Evolutionary conservation across 2,888 invertebrate genomes (phyloP).

Genomic region (Lasioglossum villosulum): DNA sequence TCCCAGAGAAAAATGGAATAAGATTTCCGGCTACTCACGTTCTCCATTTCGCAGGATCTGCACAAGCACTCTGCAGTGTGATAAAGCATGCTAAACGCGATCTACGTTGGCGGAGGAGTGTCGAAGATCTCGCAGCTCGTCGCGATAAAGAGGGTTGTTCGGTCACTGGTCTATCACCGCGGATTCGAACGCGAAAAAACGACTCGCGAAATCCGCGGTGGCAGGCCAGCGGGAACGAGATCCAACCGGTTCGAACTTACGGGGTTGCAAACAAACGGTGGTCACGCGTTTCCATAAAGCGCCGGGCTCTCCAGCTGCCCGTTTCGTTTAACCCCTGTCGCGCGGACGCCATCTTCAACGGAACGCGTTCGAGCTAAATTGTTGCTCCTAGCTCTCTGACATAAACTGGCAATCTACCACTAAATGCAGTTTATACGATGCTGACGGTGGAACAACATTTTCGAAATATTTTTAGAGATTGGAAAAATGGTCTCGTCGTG

Average conservation of each 20-base stretch:
- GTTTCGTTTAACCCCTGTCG: neutral
- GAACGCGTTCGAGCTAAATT: neutral
- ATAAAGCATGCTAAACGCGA: neutral
- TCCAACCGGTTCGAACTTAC: conserved; percentile 62
- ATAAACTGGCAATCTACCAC: neutral
- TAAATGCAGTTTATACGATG: no score
- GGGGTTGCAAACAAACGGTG: conserved; percentile 47
- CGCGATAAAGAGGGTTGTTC: conserved; percentile 30
- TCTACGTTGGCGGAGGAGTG: neutral
- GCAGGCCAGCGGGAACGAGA: conserved; percentile 40
- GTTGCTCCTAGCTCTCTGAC: neutral
- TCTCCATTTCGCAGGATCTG: neutral
- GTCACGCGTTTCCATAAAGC: conserved; percentile 18
- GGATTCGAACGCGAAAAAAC: conserved; percentile 43
- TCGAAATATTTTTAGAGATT: no score
- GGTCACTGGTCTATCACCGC: conserved; percentile 9
- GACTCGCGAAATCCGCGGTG: conserved; percentile 38
- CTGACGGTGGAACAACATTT: no score
- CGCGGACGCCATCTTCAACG: neutral
- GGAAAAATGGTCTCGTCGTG: no score
- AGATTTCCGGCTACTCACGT: conserved; percentile 11
- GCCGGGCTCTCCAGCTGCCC: neutral
- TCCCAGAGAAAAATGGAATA: neutral
- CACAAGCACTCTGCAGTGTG: no score
- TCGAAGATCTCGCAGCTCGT: neutral